phyloP scores from a whole-genome alignment of 2,888 invertebrate genomes.

The Chloromyia formosa region DNA sequence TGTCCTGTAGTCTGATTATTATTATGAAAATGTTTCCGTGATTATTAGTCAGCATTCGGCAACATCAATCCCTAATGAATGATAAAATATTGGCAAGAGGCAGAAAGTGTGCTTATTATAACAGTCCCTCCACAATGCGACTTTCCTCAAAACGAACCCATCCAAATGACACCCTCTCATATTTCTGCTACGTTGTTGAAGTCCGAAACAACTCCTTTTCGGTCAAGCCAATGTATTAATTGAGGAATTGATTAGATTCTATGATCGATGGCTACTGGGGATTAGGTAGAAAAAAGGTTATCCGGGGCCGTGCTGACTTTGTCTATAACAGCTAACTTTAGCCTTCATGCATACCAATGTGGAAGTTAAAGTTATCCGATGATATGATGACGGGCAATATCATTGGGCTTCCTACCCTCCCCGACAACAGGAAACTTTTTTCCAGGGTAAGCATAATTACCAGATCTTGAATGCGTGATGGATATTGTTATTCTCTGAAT shows the following conservation, averaged over 20 bases:
- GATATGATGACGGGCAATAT: slow-evolving; percentile 19
- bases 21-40: slow-evolving; percentile 35
- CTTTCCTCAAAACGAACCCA: neutral
- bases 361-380: slow-evolving; percentile 26
- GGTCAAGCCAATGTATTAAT: slow-evolving; percentile 45
- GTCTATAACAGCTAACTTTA: neutral
- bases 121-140: neutral
- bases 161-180: neutral
- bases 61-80: slow-evolving; percentile 48
- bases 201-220: slow-evolving; percentile 13
- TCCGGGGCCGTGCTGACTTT: neutral
- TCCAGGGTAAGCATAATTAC: too few relatives aligned
- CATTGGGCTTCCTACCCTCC: neutral
- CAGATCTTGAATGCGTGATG: neutral
- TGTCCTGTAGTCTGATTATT: slow-evolving; percentile 24
- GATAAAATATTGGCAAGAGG: slow-evolving; percentile 37
- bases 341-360: slow-evolving; percentile 14
- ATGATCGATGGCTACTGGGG: slow-evolving; percentile 50
- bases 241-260: slow-evolving; percentile 50
- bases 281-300: slow-evolving; percentile 47
- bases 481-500: slow-evolving; percentile 21
- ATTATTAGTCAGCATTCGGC: slow-evolving; percentile 49
- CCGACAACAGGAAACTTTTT: neutral
- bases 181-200: neutral
- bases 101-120: slow-evolving; percentile 20